phyloP scores from a whole-genome alignment of 2,113 vertebrate species.

The Plecotus auritus region DNA sequence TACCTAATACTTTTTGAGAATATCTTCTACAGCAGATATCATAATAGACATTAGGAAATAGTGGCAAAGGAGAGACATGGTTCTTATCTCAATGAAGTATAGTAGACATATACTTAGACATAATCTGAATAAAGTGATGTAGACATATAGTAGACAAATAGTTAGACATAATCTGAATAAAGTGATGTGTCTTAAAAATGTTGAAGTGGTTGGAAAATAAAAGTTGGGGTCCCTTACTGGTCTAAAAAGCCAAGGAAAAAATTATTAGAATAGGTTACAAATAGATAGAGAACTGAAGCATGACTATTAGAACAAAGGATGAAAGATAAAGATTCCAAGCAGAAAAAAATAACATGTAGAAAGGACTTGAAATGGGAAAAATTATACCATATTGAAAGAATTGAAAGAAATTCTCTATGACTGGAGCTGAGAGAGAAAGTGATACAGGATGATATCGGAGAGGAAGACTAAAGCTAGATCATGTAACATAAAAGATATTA shows the following conservation, averaged over 20 bases:
- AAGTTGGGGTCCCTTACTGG: not conserved
- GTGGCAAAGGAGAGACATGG: not conserved
- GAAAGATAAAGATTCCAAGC: not conserved
- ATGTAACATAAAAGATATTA: not conserved
- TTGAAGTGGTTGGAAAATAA: not conserved
- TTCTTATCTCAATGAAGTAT: not conserved
- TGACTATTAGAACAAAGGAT: not conserved
- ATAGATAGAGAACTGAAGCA: not conserved
- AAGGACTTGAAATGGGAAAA: not conserved
- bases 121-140: no score
- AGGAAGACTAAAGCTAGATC: not conserved
- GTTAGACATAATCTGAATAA: not conserved
- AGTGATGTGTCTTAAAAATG: not conserved
- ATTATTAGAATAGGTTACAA: not conserved
- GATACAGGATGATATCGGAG: not conserved
- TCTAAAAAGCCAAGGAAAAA: not conserved
- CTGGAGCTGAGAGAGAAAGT: not conserved
- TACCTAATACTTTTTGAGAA: not conserved
- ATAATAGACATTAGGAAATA: not conserved
- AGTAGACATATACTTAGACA: no score
- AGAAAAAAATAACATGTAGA: not conserved
- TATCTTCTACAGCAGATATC: not conserved
- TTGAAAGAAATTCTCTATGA: not conserved
- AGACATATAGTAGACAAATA: no score
- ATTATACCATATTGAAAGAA: not conserved